Evolutionary conservation across 2,888 invertebrate species (phyloP), one percentile per base, ranked within the genome.

Genomic region (Drosophila koepferae): DNA sequence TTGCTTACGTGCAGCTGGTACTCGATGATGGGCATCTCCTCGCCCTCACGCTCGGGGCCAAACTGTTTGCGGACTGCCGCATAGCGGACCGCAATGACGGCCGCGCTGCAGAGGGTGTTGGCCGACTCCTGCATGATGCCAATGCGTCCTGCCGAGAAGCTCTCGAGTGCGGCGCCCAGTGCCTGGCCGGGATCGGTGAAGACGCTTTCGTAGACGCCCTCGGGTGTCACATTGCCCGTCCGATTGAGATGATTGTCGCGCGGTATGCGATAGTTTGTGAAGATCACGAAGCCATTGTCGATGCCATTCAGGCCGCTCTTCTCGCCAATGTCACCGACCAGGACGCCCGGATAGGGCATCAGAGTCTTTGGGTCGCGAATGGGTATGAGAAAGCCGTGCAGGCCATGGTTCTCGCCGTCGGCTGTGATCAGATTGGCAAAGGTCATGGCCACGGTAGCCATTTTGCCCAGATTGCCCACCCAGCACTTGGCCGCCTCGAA

Each of bases 401-500:
- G 94, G 0, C 99, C 98, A 86, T 98, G 97, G 86, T 95, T 95
- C 44, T 94, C 94, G 0, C 96, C 96, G 91, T 97, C 96, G 0
- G 96, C 95, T 0, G 97, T 97, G 88, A 96, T 95, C 70, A 99
- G 94, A 93, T 98, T 98, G 1, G 98, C 98, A 94, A 98, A 98
- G 3, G 98, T 95, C 73, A 98, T 93, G 0, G 97, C 97, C 90
- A 97, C 96, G 0, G 98, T 98, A 72, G 98, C 97, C 12, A 96
- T 97, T 93, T 96, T 96, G 94, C 97, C 97, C 94, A 97, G 94
- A 94, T 98, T 98, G 85, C 99, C 99, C 88, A 96, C 96, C 99
- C 99, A 99, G 93, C 98, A 98, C 94, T 99, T 99, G 62, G 98
- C 97, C 10, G 99, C 97, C 93, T 98, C 97, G 94, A 98, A 97